Conservation (phyloP, 2,113 vertebrate genomes). For the Eolophus roseicapilla region DNA sequence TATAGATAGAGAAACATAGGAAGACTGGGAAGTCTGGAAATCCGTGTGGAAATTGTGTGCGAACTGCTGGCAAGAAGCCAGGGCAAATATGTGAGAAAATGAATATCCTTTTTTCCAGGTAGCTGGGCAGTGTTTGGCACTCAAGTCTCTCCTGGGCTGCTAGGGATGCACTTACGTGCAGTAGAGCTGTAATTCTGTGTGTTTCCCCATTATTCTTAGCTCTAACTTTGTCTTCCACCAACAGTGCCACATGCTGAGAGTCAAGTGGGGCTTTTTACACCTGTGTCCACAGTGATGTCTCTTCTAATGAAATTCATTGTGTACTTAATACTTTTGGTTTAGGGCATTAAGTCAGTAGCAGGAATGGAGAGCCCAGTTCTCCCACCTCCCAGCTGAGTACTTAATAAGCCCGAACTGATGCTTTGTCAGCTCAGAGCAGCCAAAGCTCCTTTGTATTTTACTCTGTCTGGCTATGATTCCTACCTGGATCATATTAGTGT, state of each 20-base stretch:
- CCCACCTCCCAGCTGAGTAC: neutral
- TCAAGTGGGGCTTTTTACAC: neutral
- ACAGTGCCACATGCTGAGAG: neutral
- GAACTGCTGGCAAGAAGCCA: neutral
- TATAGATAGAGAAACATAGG: neutral
- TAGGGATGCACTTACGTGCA: neutral
- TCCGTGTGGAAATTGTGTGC: neutral
- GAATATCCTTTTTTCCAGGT: accelerated
- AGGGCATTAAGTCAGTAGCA: neutral
- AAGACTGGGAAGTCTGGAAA: neutral
- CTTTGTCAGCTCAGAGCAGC: neutral
- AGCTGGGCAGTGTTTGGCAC: neutral
- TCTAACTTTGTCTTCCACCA: neutral
- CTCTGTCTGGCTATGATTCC: neutral
- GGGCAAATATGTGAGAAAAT: neutral
- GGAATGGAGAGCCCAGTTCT: neutral
- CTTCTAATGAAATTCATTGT: slow-evolving; percentile 13
- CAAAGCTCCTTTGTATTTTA: neutral
- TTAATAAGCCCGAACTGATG: neutral
- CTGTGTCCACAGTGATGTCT: neutral
- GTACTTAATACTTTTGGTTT: neutral
- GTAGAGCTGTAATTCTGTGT: slow-evolving; percentile 24
- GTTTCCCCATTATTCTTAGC: slow-evolving; percentile 24
- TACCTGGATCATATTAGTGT: neutral
- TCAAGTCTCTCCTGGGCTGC: neutral